Evolutionary conservation across 2,113 vertebrate species (phyloP).

Genomic region (Romanogobio albipinnatus): DNA sequence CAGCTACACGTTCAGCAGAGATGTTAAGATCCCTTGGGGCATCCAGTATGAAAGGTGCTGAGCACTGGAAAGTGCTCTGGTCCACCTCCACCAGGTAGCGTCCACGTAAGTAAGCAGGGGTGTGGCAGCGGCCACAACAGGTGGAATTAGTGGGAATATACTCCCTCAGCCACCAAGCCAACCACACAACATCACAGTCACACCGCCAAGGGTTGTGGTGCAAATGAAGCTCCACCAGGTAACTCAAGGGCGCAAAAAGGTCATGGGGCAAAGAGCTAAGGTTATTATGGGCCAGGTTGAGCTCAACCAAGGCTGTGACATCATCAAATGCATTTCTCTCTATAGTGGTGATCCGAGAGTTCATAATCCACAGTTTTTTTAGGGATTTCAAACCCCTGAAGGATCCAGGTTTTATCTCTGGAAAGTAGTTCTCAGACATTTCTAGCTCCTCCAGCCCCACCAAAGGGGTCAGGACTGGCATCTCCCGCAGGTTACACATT

Average conservation of each 20-base stretch:
- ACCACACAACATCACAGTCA: slow-evolving; percentile 97
- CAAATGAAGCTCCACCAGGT: slow-evolving; percentile 94
- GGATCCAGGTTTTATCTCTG: slow-evolving; percentile 87
- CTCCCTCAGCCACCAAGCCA: slow-evolving; percentile 95
- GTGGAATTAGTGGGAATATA: slow-evolving; percentile 97
- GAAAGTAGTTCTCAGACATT: slow-evolving; percentile 97
- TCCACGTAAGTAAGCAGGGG: slow-evolving; percentile 89
- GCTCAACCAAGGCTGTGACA: slow-evolving; percentile 92
- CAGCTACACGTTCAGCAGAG: slow-evolving; percentile 91
- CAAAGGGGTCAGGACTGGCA: slow-evolving; percentile 90
- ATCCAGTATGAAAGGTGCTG: slow-evolving; percentile 93
- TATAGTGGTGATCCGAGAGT: slow-evolving; percentile 90
- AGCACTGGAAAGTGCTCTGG: slow-evolving; percentile 92
- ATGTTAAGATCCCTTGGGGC: slow-evolving; percentile 94
- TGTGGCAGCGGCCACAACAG: slow-evolving; percentile 95
- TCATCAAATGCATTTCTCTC: slow-evolving; percentile 98
- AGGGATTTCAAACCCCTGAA: slow-evolving; percentile 92
- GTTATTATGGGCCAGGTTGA: slow-evolving; percentile 99
- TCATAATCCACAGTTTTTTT: slow-evolving; percentile 99
- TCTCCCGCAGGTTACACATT: slow-evolving; percentile 94
- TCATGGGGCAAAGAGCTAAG: slow-evolving; percentile 95
- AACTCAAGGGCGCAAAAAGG: slow-evolving; percentile 92
- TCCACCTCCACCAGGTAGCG: slow-evolving; percentile 95
- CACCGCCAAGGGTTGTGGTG: slow-evolving; percentile 99
- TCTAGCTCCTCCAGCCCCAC: slow-evolving; percentile 95